Evolutionary conservation across 1,140 invertebrate genomes (phyloP), one percentile per base, ranked within the genome.

Genomic region (Hirudo medicinalis): DNA sequence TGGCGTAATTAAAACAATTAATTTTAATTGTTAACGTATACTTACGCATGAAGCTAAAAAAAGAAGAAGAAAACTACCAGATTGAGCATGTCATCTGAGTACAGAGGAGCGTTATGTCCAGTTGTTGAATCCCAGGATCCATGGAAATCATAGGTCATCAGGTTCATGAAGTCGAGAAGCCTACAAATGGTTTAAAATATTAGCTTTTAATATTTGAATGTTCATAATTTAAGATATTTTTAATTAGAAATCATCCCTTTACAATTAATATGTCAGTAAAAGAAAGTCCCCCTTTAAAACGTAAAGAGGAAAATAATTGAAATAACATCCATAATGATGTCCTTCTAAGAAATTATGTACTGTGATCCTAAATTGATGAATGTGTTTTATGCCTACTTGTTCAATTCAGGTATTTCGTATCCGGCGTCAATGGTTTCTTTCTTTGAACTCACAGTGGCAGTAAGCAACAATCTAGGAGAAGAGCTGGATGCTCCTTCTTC

Each of bases 131-230:
- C 91, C 91, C 91, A 94, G 77, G 92, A 90, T 0, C 91, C 91
- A 78, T 94, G 91, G 85, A 94, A 94, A 79, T 94, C 92, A 76
- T 94, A 95, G 1, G 91, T 92, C 91, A 94, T 94, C 6, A 94
- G 88, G 78, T 94, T 94, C 77, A 95, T 91, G 77, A 91, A 92
- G 82, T 95, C 92, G 75, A 94, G 82, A 77, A 89, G 84, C 67
- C 88, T 88, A 15, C 11, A 25, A 25, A 25, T 11, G 20, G 19
- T 63, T 63, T 27, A 4, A 70, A 27, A 25, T 27, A 70, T 25
- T 53, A 9, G 53, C 43, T 25, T 57, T 70, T 22, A 40, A 69
- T 69, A n/a, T 22, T 36, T 6, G 32, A 36, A 36, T 36, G 32
- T 36, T 36, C 2, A 3, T 2, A 36, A 3, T 36, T 36, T 36